Conservation (phyloP, 2,888 invertebrate genomes). For the Hesperia comma region DNA sequence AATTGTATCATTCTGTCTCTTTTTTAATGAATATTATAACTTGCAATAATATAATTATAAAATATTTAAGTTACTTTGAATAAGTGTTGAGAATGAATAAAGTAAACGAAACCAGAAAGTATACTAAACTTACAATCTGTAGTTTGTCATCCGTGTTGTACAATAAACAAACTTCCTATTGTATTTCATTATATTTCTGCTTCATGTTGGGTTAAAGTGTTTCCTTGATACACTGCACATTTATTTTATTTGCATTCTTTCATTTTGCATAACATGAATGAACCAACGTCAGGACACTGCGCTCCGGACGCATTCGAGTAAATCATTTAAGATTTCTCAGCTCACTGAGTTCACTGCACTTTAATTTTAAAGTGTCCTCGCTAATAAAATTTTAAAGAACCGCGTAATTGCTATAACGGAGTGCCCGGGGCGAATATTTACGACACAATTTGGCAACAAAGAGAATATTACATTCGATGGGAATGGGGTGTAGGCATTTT, state of each 20-base stretch:
- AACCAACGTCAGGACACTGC: constrained; percentile 5
- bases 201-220: no score
- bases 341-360: constrained; percentile 20
- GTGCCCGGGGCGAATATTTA: constrained; percentile 54
- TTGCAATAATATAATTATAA: no score
- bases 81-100: no score
- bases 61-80: no score
- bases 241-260: constrained; percentile 18
- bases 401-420: constrained; percentile 53
- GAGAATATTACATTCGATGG: constrained; percentile 43
- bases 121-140: no score
- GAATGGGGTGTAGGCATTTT: constrained; percentile 35
- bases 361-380: constrained; percentile 39
- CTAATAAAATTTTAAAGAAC: constrained; percentile 50
- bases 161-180: no score
- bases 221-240: background rate
- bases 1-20: no score
- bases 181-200: no score
- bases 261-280: constrained; percentile 17
- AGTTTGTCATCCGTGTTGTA: no score
- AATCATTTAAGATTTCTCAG: constrained; percentile 18
- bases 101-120: no score
- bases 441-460: constrained; percentile 48
- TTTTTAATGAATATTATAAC: no score
- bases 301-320: constrained; percentile 19